Base-by-base conservation (phyloP, 30 jellyfish, hydroid and myxozoan genomes). In the Hydractinia symbiolongicarpus region DNA sequence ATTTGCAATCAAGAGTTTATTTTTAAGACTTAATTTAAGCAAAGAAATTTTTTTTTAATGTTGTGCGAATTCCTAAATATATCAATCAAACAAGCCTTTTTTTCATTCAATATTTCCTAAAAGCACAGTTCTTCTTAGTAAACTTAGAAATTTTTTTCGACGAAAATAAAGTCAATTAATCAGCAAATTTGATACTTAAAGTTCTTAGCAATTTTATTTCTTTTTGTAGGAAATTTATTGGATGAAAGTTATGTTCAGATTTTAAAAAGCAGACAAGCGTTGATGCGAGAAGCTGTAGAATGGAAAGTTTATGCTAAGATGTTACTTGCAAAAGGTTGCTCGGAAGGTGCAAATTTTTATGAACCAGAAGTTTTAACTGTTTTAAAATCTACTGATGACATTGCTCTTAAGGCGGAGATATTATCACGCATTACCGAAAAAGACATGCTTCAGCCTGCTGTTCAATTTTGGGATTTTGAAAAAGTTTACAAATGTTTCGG, bases 381-480 rank as follows among this genome's bases (percentile, higher is more conserved):
- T 4, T 57, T 77, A 10, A 71, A 71, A 55, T 69, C 77, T 20
- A 76, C 77, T 71, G 84, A 86, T 16, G 83, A 79, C 57, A 83
- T 81, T 30, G 81, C 86, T 49, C 92, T 93, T 44, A 86, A 77
- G 54, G 89, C 90, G 5, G 90, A 77, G 15, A 77, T 77, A 54
- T 77, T 77, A 30, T 77, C 85, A 5, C 75, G 85, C 9, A 77
- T 77, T 49, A 77, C 85, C 14, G 85, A 77, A 77, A 79, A 86
- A 66, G 95, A 86, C 15, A 86, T 82, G 86, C 75, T 91, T 60
- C 88, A 86, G 78, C 98, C 98, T 10, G 88, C 87, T 56, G 84
- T 91, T 20, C 85, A 86, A n/a, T 57, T 91, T 67, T 91, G 98
- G 98, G 98, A 91, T 81, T 76, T 86, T 68, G 95, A 86, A 70